Conservation (phyloP, 2,797 vertebrate genomes). For the Anolis apletophallus region DNA sequence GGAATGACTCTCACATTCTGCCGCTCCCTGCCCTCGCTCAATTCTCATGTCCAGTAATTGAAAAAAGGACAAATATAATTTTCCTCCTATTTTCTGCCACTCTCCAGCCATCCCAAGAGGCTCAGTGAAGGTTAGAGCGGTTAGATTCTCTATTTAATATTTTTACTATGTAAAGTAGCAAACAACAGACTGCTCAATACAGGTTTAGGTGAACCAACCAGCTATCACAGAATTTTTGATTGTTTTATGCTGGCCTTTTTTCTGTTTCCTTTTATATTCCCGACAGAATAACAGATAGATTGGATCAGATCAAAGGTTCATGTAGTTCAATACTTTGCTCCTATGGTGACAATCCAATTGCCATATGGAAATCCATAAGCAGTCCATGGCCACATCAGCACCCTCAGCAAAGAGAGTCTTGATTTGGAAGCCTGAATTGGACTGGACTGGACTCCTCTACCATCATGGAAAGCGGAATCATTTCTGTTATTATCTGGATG, state of each 20-base stretch:
- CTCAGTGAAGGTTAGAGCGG: background rate
- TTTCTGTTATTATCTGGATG: no score
- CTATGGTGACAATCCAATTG: no score
- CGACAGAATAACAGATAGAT: background rate
- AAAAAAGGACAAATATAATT: background rate
- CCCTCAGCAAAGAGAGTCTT: background rate
- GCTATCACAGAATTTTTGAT: background rate
- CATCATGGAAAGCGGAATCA: no score
- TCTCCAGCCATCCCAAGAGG: background rate
- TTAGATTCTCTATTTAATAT: background rate
- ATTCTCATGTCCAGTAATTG: background rate
- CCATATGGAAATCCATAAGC: no score
- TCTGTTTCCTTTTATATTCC: background rate
- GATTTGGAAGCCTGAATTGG: background rate
- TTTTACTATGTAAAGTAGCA: no score
- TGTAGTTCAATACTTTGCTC: no score
- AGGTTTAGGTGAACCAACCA: background rate
- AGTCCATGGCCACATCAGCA: no score
- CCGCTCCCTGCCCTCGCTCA: background rate
- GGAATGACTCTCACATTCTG: background rate
- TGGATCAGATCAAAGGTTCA: no score
- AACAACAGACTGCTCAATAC: background rate
- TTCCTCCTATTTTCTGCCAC: background rate
- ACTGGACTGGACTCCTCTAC: background rate
- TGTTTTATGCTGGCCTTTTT: background rate